A percentile compares a stretch with the other conserved stretches of the same genome.
phyloP scores from a whole-genome alignment of 2,113 vertebrate genomes.

The Pteruthius melanotis region DNA sequence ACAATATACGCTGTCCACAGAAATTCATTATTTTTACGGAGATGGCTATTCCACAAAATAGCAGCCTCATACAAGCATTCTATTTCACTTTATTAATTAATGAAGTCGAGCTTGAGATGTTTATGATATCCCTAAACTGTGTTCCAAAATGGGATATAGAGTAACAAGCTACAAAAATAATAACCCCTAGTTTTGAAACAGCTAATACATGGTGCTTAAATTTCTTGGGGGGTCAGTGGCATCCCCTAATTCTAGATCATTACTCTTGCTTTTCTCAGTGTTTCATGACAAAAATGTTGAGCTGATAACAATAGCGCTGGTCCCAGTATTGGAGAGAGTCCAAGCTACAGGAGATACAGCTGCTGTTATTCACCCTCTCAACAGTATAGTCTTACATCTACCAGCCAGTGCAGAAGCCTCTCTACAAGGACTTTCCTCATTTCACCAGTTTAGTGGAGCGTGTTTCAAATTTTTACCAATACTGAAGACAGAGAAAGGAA shows the following conservation, averaged over 20 bases:
- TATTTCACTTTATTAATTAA: background rate
- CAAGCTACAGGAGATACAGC: background rate
- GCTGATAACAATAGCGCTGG: background rate
- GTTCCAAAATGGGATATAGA: background rate
- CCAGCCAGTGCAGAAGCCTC: background rate
- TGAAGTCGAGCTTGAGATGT: background rate
- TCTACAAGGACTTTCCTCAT: background rate
- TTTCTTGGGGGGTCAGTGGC: background rate
- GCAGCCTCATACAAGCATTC: background rate
- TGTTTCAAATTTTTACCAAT: background rate
- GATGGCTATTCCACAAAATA: background rate
- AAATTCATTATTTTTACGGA: conserved; percentile 23
- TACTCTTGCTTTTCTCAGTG: background rate
- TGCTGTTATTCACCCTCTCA: background rate
- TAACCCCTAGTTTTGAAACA: background rate
- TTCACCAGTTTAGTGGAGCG: background rate
- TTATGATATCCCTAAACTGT: background rate
- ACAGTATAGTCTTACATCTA: background rate
- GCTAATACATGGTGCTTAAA: background rate
- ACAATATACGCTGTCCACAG: background rate
- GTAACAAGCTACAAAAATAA: background rate
- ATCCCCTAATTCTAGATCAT: background rate
- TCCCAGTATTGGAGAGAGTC: background rate
- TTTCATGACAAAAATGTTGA: background rate
- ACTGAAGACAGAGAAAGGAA: background rate